These are phyloP conservation scores for Luehdorfia chinensis DNA, from an alignment of 1,140 invertebrate genomes.

Conservation along the genomic window DNA sequence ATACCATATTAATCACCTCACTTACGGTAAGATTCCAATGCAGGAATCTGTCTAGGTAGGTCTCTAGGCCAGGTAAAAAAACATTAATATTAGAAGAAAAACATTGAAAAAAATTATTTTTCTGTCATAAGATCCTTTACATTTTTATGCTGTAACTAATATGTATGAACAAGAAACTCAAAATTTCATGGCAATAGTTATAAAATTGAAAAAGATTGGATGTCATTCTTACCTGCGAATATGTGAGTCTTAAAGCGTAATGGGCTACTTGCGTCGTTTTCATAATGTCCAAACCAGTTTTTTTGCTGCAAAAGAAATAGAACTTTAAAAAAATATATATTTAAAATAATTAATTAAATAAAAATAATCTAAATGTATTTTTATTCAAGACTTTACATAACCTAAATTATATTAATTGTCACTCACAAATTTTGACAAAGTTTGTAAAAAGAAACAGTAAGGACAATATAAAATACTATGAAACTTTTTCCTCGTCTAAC, in stretches of 20 bases:
- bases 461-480: not conserved
- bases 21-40: too few relatives aligned
- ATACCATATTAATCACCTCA: too few relatives aligned
- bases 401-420: constrained; percentile 35
- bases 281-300: constrained; percentile 57
- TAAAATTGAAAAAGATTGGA: too few relatives aligned
- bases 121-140: too few relatives aligned
- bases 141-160: too few relatives aligned
- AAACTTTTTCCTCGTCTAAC: constrained; percentile 1
- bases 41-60: too few relatives aligned
- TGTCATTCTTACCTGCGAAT: constrained; percentile 68
- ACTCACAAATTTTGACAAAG: constrained; percentile 40
- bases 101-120: too few relatives aligned
- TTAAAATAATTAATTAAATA: constrained; percentile 29
- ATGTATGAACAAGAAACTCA: too few relatives aligned
- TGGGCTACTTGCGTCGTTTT: constrained; percentile 66
- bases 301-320: constrained; percentile 53
- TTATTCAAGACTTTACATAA: constrained; percentile 45
- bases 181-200: too few relatives aligned
- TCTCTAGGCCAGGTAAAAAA: too few relatives aligned
- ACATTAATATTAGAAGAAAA: too few relatives aligned
- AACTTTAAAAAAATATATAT: constrained; percentile 39
- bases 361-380: constrained; percentile 27
- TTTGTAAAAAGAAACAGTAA: constrained; percentile 13
- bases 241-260: constrained; percentile 70